Conservation (phyloP, 2,888 invertebrate species). For the Tiliacea citrago region DNA sequence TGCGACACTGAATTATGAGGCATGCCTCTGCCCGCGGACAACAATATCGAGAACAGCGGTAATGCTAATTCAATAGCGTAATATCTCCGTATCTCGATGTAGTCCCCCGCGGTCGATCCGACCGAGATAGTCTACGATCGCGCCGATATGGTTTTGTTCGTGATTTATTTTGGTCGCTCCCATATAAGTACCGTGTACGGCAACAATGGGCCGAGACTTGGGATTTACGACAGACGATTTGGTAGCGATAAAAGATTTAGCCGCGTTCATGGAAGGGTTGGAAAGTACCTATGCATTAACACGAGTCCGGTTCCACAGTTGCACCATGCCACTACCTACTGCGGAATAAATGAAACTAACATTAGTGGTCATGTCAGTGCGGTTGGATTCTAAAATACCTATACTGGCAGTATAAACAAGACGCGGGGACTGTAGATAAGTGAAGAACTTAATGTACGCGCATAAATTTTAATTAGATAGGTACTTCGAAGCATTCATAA, state of each 20-base stretch:
- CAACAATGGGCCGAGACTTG: constrained; percentile 86
- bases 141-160: constrained; percentile 88
- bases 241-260: constrained; percentile 88
- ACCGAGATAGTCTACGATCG: constrained; percentile 86
- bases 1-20: constrained; percentile 81
- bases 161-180: constrained; percentile 89
- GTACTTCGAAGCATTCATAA: constrained; percentile 72
- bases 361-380: constrained; percentile 61
- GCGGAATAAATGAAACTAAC: constrained; percentile 69
- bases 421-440: constrained; percentile 72
- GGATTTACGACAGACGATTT: constrained; percentile 89
- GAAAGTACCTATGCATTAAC: constrained; percentile 73
- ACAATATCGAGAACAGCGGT: constrained; percentile 86
- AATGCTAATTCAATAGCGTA: constrained; percentile 90
- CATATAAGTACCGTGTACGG: constrained; percentile 87
- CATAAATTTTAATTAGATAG: constrained; percentile 82
- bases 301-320: constrained; percentile 62
- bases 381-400: constrained; percentile 65
- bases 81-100: constrained; percentile 85
- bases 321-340: constrained; percentile 35
- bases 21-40: constrained; percentile 72
- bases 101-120: constrained; percentile 83
- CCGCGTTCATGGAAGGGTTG: constrained; percentile 72
- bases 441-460: constrained; percentile 74
- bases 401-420: constrained; percentile 67